Base-by-base conservation (phyloP, 2,797 vertebrate genomes). In the Otolemur crassicaudatus region DNA sequence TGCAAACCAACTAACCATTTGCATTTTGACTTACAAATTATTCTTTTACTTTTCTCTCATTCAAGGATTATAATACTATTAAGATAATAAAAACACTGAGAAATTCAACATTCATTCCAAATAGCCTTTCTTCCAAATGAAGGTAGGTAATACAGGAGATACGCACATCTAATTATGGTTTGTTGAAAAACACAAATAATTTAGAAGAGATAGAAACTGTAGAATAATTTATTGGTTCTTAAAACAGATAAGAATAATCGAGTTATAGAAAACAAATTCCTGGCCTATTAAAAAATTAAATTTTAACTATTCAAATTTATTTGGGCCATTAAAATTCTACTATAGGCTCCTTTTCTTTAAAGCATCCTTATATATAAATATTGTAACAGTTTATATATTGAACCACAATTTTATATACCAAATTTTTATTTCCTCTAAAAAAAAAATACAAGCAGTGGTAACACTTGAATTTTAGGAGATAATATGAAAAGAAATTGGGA, bases 11-110 rank as follows among this genome's bases (percentile, higher is more conserved):
- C 23, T 65, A 87, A 87, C 56, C 46, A 90, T 49, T 53, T 93
- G 27, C 37, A 79, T 43, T 87, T 87, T 87, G 80, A 90, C 46
- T 87, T 91, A 92, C 6, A 88, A 79, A 92, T 87, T 61, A 93
- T 43, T 49, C 46, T 75, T 94, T 93, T 60, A 49, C 67, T 69
- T 95, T 92, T 73, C 19, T 84, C 37, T 88, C 76, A 81, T 58
- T 94, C 43, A 75, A 84, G 40, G 46, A 87, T 8, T 84, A 14
- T 88, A 87, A 88, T 77, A 43, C 31, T 94, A 56, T 25, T 84
- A 84, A 82, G n/a, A 87, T 43, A 88, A 84, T 34, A 95, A 91
- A 91, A 96, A 83, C 27, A 40, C 34, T 34, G 63, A n/a, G 23
- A 88, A 96, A 88, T 93, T 73, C 40, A 84, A 86, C 37, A 87